Base-by-base conservation (phyloP, 2,797 vertebrate species). In the Lutjanus argentimaculatus region DNA sequence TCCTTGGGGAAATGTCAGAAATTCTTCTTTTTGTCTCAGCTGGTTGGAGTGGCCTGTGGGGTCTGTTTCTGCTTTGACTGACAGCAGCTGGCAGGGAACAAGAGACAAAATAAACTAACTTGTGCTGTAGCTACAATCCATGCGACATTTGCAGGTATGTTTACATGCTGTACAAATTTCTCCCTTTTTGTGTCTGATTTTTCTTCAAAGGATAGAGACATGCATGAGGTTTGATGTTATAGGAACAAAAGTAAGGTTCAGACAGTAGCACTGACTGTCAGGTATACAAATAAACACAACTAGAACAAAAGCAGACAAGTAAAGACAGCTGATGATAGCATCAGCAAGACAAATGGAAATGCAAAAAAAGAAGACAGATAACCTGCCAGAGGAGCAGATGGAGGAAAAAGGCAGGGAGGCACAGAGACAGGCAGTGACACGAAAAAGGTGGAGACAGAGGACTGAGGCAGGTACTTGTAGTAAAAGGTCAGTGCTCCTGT, bases 401-500 rank as follows among this genome's bases (percentile, higher is more conserved):
- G 70, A 77, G 57, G 72, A 10, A 64, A 71, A 72, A 69, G 42
- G 49, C 63, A 80, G 46, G 56, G 62, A 52, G 53, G 53, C 43
- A 64, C 55, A 25, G 77, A 79, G 77, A 63, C 71, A 25, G 72
- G 59, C 70, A 30, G 69, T 8, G 79, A 79, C 79, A 84, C 0
- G 55, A 64, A 58, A 81, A 67, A 78, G 89, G 79, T 25, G 25
- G 83, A 63, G 69, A 76, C 67, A 55, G 82, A 80, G 25, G n/a
- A 49, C 57, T 1, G 61, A 75, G 70, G 59, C 82, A 72, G 86
- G 80, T 81, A 16, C 43, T 77, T 49, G 74, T 74, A 75, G 81
- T 79, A 53, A 91, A 92, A 93, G 91, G 92, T 93, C 91, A 93
- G 0, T 4, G 86, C 89, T 83, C 84, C 81, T 83, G 84, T 89